Evolutionary conservation across 2,113 vertebrate genomes (phyloP).

Genomic region (Chlorodrepanis virens): DNA sequence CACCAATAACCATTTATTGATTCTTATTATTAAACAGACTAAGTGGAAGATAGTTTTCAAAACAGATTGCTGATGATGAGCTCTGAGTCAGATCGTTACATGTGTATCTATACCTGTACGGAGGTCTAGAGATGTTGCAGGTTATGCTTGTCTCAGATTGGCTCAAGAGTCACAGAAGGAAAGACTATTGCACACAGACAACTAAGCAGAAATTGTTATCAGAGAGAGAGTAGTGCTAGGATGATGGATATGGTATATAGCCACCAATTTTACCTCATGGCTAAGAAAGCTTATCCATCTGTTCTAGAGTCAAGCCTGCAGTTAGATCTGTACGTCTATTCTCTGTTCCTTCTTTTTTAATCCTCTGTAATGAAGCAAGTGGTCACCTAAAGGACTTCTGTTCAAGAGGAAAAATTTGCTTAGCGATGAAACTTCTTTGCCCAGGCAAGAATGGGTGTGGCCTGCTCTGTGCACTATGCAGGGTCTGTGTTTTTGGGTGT

Average conservation of each 20-base stretch:
- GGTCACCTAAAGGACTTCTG: not conserved
- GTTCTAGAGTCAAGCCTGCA: not conserved
- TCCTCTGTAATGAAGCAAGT: not conserved
- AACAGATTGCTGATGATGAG: not conserved
- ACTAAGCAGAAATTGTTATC: not conserved
- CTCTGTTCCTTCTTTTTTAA: not conserved
- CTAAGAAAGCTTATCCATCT: not conserved
- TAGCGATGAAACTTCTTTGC: not conserved
- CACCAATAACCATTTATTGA: not conserved
- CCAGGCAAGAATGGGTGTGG: accelerated
- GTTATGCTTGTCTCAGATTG: not conserved
- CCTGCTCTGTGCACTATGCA: not conserved
- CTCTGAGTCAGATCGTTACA: not conserved
- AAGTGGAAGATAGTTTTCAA: not conserved
- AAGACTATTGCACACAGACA: not conserved
- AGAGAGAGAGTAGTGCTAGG: not conserved
- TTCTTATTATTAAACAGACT: not conserved
- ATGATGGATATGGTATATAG: not conserved
- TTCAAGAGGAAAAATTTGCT: not conserved
- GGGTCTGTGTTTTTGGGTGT: not conserved
- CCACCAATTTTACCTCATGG: not conserved
- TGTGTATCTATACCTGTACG: not conserved
- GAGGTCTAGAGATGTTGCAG: not conserved
- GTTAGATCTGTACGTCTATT: not conserved
- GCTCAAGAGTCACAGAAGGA: not conserved